Percentiles rank a stretch among this genome's conserved stretches.
These are phyloP conservation scores for Amphibalanus amphitrite DNA, from an alignment of 1,140 invertebrate species.

Conservation along the genomic window DNA sequence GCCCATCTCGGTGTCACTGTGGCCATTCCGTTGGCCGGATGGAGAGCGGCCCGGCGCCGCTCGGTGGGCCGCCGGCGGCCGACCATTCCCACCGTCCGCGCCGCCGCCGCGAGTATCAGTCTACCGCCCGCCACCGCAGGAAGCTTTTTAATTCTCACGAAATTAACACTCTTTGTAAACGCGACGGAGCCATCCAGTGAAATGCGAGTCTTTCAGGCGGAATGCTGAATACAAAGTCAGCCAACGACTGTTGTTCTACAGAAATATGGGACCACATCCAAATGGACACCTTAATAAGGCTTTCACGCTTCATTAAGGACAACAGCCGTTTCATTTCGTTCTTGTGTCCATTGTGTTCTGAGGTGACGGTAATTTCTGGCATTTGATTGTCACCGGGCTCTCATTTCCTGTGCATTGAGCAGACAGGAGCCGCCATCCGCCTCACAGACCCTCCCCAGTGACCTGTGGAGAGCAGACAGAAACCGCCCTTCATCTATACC, in stretches of 20 bases:
- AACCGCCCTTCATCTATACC: too few relatives aligned
- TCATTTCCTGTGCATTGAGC: background rate
- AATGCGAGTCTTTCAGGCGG: background rate
- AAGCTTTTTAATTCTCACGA: too few relatives aligned
- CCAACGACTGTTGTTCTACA: background rate
- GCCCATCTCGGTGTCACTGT: too few relatives aligned
- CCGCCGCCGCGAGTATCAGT: too few relatives aligned
- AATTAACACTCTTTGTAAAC: background rate
- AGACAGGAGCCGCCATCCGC: background rate
- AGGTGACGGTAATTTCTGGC: background rate
- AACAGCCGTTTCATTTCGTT: background rate
- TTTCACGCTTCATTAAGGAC: background rate
- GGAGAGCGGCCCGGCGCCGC: too few relatives aligned
- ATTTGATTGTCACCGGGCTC: background rate
- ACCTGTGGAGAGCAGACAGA: too few relatives aligned
- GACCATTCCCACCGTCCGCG: too few relatives aligned
- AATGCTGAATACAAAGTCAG: background rate
- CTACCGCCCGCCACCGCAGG: too few relatives aligned
- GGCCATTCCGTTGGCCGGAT: too few relatives aligned
- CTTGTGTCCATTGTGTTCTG: background rate
- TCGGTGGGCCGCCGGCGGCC: too few relatives aligned
- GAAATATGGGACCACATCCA: background rate
- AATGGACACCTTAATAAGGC: background rate
- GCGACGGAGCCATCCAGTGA: background rate
- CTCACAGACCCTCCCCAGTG: background rate